phyloP scores from a whole-genome alignment of 2,797 vertebrate species.

The Pelobates cultripes region DNA sequence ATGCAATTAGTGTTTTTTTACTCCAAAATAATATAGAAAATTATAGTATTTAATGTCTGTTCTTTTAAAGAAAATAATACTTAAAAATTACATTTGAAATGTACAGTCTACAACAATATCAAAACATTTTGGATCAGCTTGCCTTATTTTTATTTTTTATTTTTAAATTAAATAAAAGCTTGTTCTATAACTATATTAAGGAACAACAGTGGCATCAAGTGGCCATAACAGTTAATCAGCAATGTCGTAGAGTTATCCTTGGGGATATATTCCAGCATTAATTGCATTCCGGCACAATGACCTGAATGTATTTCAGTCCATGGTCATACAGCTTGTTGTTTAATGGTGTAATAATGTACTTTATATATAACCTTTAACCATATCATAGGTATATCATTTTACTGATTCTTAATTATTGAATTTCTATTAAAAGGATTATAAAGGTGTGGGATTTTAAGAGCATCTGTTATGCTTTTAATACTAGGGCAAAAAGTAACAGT shows the following conservation, averaged over 20 bases:
- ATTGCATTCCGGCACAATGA: slow-evolving; percentile 12
- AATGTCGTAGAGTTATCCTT: slow-evolving; percentile 15
- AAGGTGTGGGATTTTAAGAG: slow-evolving; percentile 61
- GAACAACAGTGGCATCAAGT: slow-evolving; percentile 25
- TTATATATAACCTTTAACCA: slow-evolving; percentile 47
- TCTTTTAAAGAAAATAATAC: not conserved
- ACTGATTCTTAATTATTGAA: slow-evolving; percentile 48
- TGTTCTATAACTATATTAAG: slow-evolving; percentile 24
- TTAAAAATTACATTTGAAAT: not conserved
- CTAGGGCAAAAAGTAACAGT: not conserved
- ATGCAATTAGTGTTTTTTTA: not conserved
- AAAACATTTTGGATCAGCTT: slow-evolving; percentile 66
- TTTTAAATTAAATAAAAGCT: not conserved
- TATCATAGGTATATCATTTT: slow-evolving; percentile 43
- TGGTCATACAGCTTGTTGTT: slow-evolving; percentile 35
- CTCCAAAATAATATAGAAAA: not conserved
- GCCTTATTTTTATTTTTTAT: slow-evolving; percentile 80
- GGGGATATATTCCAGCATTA: not conserved
- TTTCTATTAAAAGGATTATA: slow-evolving; percentile 39
- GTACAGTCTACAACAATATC: not conserved
- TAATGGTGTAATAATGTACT: slow-evolving; percentile 49
- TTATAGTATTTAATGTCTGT: not conserved
- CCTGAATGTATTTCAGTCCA: slow-evolving; percentile 14
- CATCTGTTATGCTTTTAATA: slow-evolving; percentile 77
- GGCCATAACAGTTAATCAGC: not conserved